Base-by-base conservation (phyloP, 2,113 vertebrate species). In the Aspiorhynchus laticeps region DNA sequence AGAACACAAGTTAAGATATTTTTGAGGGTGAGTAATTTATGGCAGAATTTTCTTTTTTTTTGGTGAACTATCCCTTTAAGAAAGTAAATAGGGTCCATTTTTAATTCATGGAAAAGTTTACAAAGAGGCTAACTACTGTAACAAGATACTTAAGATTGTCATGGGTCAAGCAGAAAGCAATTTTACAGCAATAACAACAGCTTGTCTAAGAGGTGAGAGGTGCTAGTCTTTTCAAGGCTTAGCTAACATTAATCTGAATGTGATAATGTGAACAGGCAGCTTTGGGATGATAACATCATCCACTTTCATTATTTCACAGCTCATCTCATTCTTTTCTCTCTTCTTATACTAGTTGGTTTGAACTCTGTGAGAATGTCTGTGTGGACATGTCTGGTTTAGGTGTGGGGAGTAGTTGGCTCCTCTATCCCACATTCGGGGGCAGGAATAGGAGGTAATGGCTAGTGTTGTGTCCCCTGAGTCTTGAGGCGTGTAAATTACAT, bases 401-500 rank as follows among this genome's bases (percentile, higher is more conserved):
- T 63, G 76, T 56, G 71, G 80, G 86, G 73, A 88, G 87, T 61
- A 14, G 33, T 74, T 56, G 91, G 92, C 90, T 93, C 92, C 90
- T 85, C 15, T 65, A 48, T 88, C 88, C 90, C 85, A 87, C 84
- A 76, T 87, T 92, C 89, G 88, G 59, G 89, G 71, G 86, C 86
- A 61, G 87, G 86, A 90, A 90, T 90, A 87, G 90, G 86, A 43
- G 93, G 91, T 92, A 85, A 93, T 93, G 91, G 90, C 87, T 89
- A 28, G 76, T 69, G 75, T 24, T 83, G 56, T 75, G 63, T 56
- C 88, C 67, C 80, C 26, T 28, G 84, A 78, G 87, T 74, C 71
- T 19, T 43, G 88, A 77, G 24, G 63, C 81, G 93, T 94, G 93
- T 93, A 94, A 95, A 95, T 96, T 95, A 94, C 94, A 93, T 92